Base-by-base conservation (phyloP, 2,888 invertebrate genomes). In the Blastobasis adustella region DNA sequence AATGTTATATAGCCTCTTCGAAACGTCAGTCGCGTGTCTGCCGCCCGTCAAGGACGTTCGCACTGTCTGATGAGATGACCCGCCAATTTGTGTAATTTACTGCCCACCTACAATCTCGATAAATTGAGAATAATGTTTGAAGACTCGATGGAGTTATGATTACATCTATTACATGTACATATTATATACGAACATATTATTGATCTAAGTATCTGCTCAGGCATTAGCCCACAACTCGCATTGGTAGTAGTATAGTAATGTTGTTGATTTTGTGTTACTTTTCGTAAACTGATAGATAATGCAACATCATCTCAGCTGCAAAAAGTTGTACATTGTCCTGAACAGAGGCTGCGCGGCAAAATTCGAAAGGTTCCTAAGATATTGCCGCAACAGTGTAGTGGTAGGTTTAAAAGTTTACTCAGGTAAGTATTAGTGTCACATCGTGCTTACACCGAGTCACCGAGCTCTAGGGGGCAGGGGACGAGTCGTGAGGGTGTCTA, bases 381-480 rank as follows among this genome's bases (percentile, higher is more conserved):
- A 73, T 65, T 61, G 65, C 70, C 75, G 76, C 79, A 77, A 77
- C 76, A 76, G 65, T 61, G 67, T 71, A 74, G 71, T 71, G 66
- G 70, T 76, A 69, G 69, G 68, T 73, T 82, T 80, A 73, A 77
- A 82, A 76, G 66, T 79, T 81, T 72, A 67, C 65, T 59, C 72
- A 77, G 79, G 77, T 79, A 77, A 78, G 79, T 81, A 82, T 84
- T 79, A 82, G 79, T 79, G 77, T 78, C 73, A 78, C 73, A 70
- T 69, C 69, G 78, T 77, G 80, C 74, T 77, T 81, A 79, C 76
- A 77, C 73, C 67, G 69, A 69, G 62, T 74, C 76, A 77, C 73
- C 67, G 69, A 69, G 62, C 75, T 69, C 76, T 58, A 60, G 76
- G 73, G 75, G 74, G 69, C 67, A 69, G 71, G 74, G 79, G 73